Evolutionary conservation across 2,113 vertebrate genomes (phyloP).

Genomic region (Dasyornis broadbenti): DNA sequence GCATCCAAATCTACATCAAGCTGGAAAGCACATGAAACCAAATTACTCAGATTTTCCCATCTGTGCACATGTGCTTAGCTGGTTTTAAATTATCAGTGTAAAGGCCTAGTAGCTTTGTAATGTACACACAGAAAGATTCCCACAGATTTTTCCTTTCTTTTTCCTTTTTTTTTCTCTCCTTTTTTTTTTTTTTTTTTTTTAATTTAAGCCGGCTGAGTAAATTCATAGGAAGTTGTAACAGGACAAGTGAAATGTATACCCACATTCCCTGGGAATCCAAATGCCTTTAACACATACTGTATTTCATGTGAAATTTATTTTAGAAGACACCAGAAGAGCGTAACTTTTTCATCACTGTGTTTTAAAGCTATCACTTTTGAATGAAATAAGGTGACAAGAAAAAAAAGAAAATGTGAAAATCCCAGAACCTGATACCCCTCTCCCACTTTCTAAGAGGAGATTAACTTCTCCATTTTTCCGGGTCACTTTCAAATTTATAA

Average conservation of each 20-base stretch:
- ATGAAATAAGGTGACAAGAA: conserved; percentile 33
- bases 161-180: neutral
- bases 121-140: conserved; percentile 72
- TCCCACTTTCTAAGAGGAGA: neutral
- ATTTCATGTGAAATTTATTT: conserved; percentile 58
- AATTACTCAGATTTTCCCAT: conserved; percentile 65
- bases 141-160: conserved; percentile 55
- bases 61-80: conserved; percentile 64
- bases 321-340: neutral
- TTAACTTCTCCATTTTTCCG: conserved; percentile 31
- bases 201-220: conserved; percentile 75
- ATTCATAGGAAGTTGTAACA: conserved; percentile 66
- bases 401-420: neutral
- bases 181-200: conserved; percentile 13
- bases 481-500: conserved; percentile 31
- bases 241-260: conserved; percentile 68
- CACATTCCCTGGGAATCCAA: conserved; percentile 60
- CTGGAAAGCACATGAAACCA: conserved; percentile 54
- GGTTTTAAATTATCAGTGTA: conserved; percentile 70
- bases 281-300: conserved; percentile 52
- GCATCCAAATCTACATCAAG: neutral
- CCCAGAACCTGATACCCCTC: neutral
- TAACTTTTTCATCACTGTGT: conserved; percentile 14
- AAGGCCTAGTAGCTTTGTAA: conserved; percentile 66
- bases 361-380: conserved; percentile 37